A percentile compares a stretch with the other conserved stretches of the same genome.
These are phyloP conservation scores for Paralinhomoeus sp. DNA, from an alignment of 2,888 invertebrate genomes.

Conservation along the genomic window DNA sequence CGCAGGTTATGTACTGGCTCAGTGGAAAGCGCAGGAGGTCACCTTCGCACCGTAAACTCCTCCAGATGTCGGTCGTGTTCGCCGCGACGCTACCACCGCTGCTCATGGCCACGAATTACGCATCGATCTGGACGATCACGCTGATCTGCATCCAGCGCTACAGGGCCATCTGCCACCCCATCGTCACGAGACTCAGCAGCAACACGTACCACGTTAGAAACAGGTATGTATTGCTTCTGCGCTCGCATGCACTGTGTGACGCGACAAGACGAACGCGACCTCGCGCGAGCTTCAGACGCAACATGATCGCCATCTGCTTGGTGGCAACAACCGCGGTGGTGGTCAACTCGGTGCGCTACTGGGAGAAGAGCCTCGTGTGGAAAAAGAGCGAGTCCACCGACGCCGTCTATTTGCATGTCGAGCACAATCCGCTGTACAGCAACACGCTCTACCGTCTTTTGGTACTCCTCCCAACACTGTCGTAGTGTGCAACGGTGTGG, in stretches of 20 bases:
- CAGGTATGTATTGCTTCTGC: too few relatives aligned
- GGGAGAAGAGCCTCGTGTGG: not conserved
- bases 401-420: too few relatives aligned
- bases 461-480: not conserved
- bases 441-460: not conserved
- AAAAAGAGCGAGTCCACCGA: not conserved
- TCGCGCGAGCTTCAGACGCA: too few relatives aligned
- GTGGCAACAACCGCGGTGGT: not conserved
- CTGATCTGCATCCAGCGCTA: constrained; percentile 1
- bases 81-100: not conserved
- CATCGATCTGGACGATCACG: constrained; percentile 3
- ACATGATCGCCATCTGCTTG: too few relatives aligned
- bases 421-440: too few relatives aligned
- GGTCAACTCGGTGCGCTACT: not conserved
- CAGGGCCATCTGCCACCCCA: constrained; percentile 2
- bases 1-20: not conserved
- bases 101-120: not conserved
- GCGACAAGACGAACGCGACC: too few relatives aligned
- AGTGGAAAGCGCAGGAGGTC: too few relatives aligned
- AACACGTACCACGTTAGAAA: too few relatives aligned
- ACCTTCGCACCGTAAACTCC: too few relatives aligned
- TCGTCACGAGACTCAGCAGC: not conserved
- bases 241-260: too few relatives aligned
- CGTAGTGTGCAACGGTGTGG: too few relatives aligned
- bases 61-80: not conserved